A percentile compares a stretch with the other conserved stretches of the same genome.
These are phyloP conservation scores for Punctoribates punctum DNA, from an alignment of 2,888 invertebrate species.

Conservation along the genomic window DNA sequence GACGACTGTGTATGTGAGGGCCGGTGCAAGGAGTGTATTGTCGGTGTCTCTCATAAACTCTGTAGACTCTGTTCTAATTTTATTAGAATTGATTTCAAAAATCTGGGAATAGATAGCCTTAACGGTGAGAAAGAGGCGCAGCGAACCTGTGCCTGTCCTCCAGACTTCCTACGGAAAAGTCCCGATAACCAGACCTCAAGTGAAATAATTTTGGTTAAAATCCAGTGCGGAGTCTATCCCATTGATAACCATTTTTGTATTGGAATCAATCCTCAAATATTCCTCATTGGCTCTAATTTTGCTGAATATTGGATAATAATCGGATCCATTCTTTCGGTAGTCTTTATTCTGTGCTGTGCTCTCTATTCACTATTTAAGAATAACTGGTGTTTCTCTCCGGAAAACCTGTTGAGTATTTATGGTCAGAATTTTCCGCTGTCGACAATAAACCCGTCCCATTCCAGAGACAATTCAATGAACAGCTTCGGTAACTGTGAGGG, in stretches of 20 bases:
- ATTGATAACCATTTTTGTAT: not conserved
- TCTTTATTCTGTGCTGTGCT: not conserved
- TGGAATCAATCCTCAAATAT: constrained; percentile 21
- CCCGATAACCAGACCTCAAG: not conserved
- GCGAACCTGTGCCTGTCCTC: constrained; percentile 33
- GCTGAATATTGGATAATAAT: constrained; percentile 18
- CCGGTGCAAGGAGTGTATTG: constrained; percentile 5
- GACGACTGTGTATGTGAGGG: constrained; percentile 25
- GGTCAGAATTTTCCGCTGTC: constrained; percentile 12
- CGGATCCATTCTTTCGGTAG: not conserved
- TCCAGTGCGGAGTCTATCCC: not conserved
- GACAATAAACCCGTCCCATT: not conserved
- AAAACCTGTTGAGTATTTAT: not conserved
- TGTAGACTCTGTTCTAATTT: not conserved
- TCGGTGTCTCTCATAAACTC: not conserved
- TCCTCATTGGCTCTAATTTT: constrained; percentile 5
- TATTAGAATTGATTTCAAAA: not conserved
- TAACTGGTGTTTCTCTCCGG: not conserved
- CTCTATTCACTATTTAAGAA: not conserved
- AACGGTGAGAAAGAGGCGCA: not conserved
- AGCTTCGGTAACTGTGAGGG: not conserved
- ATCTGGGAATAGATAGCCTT: not conserved
- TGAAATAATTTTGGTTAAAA: not conserved
- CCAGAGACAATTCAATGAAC: not conserved
- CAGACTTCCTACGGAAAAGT: not conserved